These are phyloP conservation scores for Enoplosus armatus DNA, from an alignment of 2,797 vertebrate species.

Conservation along the genomic window DNA sequence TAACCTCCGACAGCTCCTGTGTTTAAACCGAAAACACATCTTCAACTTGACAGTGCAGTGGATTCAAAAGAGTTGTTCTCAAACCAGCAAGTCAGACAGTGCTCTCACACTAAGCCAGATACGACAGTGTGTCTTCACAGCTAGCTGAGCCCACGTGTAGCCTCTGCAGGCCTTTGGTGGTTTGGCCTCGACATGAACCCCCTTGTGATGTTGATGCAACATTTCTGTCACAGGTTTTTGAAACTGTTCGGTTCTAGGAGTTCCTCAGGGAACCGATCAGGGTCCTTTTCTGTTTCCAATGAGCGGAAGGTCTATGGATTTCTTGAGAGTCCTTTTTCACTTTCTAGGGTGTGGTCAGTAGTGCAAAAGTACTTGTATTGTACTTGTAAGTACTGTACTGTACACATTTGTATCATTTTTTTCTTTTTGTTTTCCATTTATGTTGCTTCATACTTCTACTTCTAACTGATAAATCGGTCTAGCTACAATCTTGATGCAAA, in stretches of 20 bases:
- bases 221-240: not conserved
- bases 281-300: slow-evolving; percentile 5
- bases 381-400: not conserved
- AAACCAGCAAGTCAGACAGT: not conserved
- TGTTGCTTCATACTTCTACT: not conserved
- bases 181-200: slow-evolving; percentile 19
- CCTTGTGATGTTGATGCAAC: slow-evolving; percentile 10
- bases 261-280: slow-evolving; percentile 11
- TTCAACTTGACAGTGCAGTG: not conserved
- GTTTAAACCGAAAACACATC: not conserved
- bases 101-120: not conserved
- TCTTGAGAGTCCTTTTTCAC: not conserved
- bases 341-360: not conserved
- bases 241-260: not conserved
- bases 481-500: not conserved
- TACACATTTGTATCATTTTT: too few species aligned
- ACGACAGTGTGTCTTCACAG: not conserved
- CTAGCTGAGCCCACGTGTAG: not conserved
- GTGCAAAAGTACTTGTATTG: not conserved
- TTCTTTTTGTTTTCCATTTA: too few species aligned
- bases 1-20: not conserved
- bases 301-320: not conserved
- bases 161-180: not conserved
- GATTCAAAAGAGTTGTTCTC: not conserved
- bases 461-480: not conserved